Conservation (phyloP, 2,797 vertebrate genomes). For the Uromys caudimaculatus region DNA sequence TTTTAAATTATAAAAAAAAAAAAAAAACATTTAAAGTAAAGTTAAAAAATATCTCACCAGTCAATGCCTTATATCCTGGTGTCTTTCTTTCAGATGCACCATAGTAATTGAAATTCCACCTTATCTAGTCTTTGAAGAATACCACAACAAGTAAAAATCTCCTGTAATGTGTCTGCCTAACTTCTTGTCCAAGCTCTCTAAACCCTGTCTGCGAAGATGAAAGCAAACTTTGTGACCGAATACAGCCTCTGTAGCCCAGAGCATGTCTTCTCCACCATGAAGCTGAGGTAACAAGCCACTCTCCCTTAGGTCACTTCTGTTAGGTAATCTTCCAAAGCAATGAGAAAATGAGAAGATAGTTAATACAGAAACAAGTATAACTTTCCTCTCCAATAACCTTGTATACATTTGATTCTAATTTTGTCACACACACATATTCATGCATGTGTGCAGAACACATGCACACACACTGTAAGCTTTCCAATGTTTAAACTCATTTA, state of each 20-base stretch:
- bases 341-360: background rate
- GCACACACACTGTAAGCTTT: background rate
- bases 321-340: background rate
- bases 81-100: background rate
- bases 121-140: background rate
- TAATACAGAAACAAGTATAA: background rate
- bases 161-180: background rate
- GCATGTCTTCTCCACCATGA: background rate
- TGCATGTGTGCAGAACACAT: background rate
- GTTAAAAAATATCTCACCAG: background rate
- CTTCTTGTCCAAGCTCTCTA: background rate
- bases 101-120: background rate
- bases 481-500: background rate
- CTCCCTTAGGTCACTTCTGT: background rate
- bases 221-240: background rate
- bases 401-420: background rate
- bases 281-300: background rate
- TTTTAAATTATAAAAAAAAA: background rate
- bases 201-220: background rate
- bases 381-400: background rate
- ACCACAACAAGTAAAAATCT: background rate
- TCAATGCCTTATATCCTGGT: background rate
- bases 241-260: background rate
- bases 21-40: background rate
- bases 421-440: background rate